Base-by-base conservation (phyloP, 2,797 vertebrate genomes). In the Gallinago nigripennis region DNA sequence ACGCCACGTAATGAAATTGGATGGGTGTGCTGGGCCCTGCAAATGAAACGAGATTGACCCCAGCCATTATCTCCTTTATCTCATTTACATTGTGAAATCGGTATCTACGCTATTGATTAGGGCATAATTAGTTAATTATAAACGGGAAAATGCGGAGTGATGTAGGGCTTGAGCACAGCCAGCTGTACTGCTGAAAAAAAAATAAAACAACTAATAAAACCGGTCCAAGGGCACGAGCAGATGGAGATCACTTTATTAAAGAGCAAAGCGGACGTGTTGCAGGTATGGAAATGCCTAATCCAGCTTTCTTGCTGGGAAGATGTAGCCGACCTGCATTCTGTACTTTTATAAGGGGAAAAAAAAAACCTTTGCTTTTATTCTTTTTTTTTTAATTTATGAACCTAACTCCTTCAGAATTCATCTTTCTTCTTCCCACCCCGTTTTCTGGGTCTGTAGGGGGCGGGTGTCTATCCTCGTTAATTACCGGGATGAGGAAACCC, bases 31-130 rank as follows among this genome's bases (percentile, higher is more conserved):
- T 95, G 94, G 92, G 95, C 85, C 96, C 97, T 94, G 89, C 98
- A 97, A 98, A 97, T 97, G 98, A 97, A 97, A 98, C 97, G 93
- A 98, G 98, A 94, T 97, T 98, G 98, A 98, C 98, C 97, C 80
- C 76, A 97, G 92, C 97, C 97, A 96, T 98, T 98, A 98, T 98
- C 97, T 98, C 96, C 96, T 97, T 98, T 98, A 98, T 99, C 98
- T 98, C 98, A 98, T 98, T 99, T 98, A 97, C 98, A 97, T 97
- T 98, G 97, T 98, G 98, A 98, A 98, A 98, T 98, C 98, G 97
- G 98, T 98, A 98, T 98, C 98, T 98, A 96, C 97, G 95, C 91
- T 98, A 98, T 99, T 98, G 98, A 99, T 99, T 98, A 98, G 97
- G 96, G 90, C 88, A 92, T 98, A 99, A 99, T 98, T 98, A 98